phyloP scores from a whole-genome alignment of 92 coral and sea anemone genomes.

The Palythoa grandis region DNA sequence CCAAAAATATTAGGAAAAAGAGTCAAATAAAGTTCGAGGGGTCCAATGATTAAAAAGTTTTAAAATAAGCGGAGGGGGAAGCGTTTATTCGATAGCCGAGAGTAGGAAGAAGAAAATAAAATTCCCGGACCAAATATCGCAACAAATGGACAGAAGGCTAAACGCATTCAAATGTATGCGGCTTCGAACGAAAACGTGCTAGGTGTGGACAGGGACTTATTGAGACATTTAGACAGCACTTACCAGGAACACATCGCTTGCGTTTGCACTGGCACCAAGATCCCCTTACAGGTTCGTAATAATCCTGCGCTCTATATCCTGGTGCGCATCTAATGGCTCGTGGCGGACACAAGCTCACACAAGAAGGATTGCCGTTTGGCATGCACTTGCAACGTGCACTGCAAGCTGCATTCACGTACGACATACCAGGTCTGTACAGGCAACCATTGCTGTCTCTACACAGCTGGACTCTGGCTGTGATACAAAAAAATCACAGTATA shows the following conservation, averaged over 20 bases:
- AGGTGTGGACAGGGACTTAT: no score
- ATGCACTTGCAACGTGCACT: constrained; percentile 7
- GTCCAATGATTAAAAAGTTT: no score
- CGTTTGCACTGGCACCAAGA: constrained; percentile 30
- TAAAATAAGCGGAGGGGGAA: no score
- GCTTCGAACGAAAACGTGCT: no score
- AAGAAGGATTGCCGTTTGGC: constrained; percentile 6
- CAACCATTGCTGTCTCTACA: constrained; percentile 43
- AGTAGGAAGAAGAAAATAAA: no score
- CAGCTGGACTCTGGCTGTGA: not conserved
- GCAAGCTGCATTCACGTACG: constrained; percentile 27
- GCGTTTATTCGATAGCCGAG: no score
- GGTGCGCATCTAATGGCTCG: constrained; percentile 13
- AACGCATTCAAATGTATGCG: no score
- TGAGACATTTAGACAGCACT: not conserved
- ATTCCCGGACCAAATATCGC: no score
- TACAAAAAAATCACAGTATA: not conserved
- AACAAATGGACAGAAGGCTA: no score
- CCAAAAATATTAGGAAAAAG: no score
- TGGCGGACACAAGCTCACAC: constrained; percentile 37
- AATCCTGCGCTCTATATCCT: constrained; percentile 6
- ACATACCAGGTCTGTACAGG: constrained; percentile 11
- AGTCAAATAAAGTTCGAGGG: no score
- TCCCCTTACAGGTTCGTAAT: constrained; percentile 21
- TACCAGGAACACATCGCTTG: constrained; percentile 34